phyloP scores from a whole-genome alignment of 1,140 invertebrate species.

The Drosophila sp. region DNA sequence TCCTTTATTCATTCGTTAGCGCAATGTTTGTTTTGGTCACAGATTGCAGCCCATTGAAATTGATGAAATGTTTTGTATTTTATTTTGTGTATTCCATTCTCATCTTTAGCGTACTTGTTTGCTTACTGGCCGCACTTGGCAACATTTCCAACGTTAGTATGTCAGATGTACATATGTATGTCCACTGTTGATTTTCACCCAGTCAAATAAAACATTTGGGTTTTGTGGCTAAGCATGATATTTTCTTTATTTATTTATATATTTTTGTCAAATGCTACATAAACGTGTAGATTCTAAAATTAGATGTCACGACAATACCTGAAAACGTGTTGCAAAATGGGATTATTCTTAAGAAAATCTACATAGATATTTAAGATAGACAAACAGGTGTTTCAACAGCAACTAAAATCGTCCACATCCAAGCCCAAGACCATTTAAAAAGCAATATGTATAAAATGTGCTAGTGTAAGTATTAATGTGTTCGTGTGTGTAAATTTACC shows the following conservation, averaged over 20 bases:
- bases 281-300: slow-evolving; percentile 63
- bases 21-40: slow-evolving; percentile 41
- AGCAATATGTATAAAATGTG: background rate
- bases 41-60: slow-evolving; percentile 51
- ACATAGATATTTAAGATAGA: background rate
- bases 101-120: background rate
- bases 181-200: background rate
- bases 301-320: slow-evolving; percentile 24
- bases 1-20: slow-evolving; percentile 10
- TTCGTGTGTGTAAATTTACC: slow-evolving; percentile 10
- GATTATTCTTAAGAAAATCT: background rate
- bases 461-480: slow-evolving; percentile 17
- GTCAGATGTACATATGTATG: background rate
- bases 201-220: background rate
- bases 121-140: background rate
- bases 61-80: slow-evolving; percentile 33
- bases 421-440: background rate
- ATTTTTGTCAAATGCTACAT: slow-evolving; percentile 58
- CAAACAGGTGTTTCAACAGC: background rate
- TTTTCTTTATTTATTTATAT: slow-evolving; percentile 20
- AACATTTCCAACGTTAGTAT: background rate
- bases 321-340: slow-evolving; percentile 12
- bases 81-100: slow-evolving; percentile 12
- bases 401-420: background rate
- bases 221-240: background rate